Evolutionary conservation across 1,140 invertebrate species (phyloP), one percentile per base, ranked within the genome.

Genomic region (Trichomalopsis sarcophagae): DNA sequence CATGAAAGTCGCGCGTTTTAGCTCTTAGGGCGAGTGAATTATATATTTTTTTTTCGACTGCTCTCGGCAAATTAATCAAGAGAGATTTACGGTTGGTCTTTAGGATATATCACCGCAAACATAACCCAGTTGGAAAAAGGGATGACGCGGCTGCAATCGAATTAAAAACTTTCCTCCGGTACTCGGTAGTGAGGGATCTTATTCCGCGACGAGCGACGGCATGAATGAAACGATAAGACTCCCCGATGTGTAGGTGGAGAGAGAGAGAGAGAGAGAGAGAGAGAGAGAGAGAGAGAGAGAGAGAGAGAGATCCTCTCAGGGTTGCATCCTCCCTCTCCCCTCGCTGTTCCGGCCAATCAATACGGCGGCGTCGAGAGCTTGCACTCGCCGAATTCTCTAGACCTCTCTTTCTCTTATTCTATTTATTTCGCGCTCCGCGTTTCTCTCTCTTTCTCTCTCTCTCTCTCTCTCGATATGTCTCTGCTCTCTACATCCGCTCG

Each of bases 221-320:
- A 84, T 84, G 83, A 84, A 84, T 84, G 83, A 80, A 74, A 81
- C 71, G 84, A 74, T 80, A 84, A 84, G 77, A 27, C 47, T 84
- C 27, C 9, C 66, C 50, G 30, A 21, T 36, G 68, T 73, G 75
- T n/a, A 30, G 66, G 23, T 76, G 9, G 76, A 44, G 7, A 44
- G 40, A 44, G 40, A 44, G 7, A 44, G 40, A 40, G n/a, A n/a
- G n/a, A n/a, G n/a, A n/a, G 76, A 40, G 5, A 40, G 40, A 40
- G 40, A 40, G 7, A 44, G 40, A 44, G 76, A 44, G 9, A 44
- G 40, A 44, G 40, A 44, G 9, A 44, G 40, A 44, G 27, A 27
- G 27, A 27, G 36, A 40, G 36, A 40, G 7, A 17, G 66, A 33
- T 40, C 76, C 23, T 55, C 30, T 78, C 76, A n/a, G 55, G 55